Conservation (phyloP, 2,888 invertebrate genomes). For the Macaria liturata region DNA sequence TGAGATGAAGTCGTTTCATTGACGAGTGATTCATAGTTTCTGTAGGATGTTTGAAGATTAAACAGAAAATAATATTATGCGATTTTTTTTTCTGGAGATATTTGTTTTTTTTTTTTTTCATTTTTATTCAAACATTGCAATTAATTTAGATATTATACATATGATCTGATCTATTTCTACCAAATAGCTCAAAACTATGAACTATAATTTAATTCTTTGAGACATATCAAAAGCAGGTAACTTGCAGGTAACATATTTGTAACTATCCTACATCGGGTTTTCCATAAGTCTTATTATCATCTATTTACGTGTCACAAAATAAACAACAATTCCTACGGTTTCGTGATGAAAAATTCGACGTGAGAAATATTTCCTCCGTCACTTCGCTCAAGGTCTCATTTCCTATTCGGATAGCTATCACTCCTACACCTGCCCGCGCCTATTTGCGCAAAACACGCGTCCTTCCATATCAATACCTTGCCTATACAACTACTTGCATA, state of each 20-base stretch:
- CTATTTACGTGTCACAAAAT: conserved; percentile 1
- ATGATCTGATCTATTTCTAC: too few species aligned
- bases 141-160: too few species aligned
- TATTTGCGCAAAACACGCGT: conserved; percentile 57
- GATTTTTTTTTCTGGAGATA: too few species aligned
- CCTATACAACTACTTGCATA: conserved; percentile 18
- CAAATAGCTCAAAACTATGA: too few species aligned
- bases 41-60: neutral
- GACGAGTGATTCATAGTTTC: neutral
- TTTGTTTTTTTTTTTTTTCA: too few species aligned
- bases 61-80: too few species aligned
- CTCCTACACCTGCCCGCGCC: conserved; percentile 44
- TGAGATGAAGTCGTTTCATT: neutral
- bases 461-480: conserved; percentile 57
- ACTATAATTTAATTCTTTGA: too few species aligned
- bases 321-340: conserved; percentile 5
- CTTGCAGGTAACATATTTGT: too few species aligned
- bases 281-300: too few species aligned
- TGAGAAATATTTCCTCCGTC: conserved; percentile 19
- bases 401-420: conserved; percentile 40
- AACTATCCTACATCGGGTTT: too few species aligned
- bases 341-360: conserved; percentile 14
- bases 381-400: conserved; percentile 35
- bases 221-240: too few species aligned
- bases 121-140: too few species aligned